These are phyloP conservation scores for Athrips mouffetella DNA, from an alignment of 2,888 invertebrate genomes.

Conservation along the genomic window DNA sequence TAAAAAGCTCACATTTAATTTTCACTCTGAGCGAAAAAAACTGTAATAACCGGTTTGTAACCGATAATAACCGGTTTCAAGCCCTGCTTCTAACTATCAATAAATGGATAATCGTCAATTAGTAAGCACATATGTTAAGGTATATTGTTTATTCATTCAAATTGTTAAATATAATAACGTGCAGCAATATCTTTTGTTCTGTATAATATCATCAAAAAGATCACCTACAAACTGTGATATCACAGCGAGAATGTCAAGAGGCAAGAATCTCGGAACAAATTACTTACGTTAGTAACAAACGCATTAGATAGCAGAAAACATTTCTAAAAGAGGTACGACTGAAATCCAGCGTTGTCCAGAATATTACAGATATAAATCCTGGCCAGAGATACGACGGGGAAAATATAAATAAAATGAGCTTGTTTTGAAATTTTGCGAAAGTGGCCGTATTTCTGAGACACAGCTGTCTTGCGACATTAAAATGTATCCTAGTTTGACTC, in stretches of 20 bases:
- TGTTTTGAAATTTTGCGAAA: conserved; percentile 54
- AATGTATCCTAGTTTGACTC: conserved; percentile 62
- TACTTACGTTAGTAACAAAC: conserved; percentile 20
- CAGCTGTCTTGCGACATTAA: conserved; percentile 63
- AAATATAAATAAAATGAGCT: conserved; percentile 56
- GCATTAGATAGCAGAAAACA: conserved; percentile 35
- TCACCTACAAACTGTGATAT: background rate
- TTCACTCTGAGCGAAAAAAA: no score
- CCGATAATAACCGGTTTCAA: no score
- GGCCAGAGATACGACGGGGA: conserved; percentile 40
- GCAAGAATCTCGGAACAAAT: conserved; percentile 2
- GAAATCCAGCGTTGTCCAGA: conserved; percentile 40
- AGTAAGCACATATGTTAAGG: no score
- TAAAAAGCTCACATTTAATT: no score
- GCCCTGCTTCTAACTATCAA: no score
- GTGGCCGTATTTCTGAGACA: conserved; percentile 38
- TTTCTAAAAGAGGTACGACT: conserved; percentile 37
- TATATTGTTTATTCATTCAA: no score
- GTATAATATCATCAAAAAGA: background rate
- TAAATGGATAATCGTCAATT: no score
- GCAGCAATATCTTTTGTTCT: background rate
- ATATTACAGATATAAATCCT: conserved; percentile 63
- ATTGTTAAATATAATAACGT: background rate
- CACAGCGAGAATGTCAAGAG: background rate
- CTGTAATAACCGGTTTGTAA: no score